These are phyloP conservation scores for Prunella strophiata DNA, from an alignment of 2,797 vertebrate genomes.

Conservation along the genomic window DNA sequence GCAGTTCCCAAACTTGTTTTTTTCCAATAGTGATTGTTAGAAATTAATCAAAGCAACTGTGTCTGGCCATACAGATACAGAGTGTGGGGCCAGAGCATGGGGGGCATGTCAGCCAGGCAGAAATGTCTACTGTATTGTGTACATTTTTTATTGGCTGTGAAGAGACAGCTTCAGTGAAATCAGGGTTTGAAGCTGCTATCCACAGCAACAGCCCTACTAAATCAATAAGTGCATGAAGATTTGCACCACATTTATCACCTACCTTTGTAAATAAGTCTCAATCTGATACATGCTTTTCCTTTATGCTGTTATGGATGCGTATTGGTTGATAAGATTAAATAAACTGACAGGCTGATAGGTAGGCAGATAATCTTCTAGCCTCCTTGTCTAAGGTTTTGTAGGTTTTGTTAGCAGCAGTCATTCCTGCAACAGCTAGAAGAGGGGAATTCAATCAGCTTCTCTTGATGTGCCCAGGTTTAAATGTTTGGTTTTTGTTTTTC, in stretches of 20 bases:
- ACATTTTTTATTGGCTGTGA: background rate
- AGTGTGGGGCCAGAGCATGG: rapidly evolving
- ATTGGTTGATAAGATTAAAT: constrained; percentile 38
- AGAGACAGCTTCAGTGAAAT: background rate
- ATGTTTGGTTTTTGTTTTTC: background rate
- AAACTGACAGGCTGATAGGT: constrained; percentile 35
- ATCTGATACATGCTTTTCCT: constrained; percentile 14
- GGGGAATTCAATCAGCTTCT: constrained; percentile 9
- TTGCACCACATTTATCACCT: background rate
- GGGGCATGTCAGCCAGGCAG: background rate
- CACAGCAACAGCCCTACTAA: background rate
- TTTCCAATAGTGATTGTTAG: background rate
- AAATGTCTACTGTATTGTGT: rapidly evolving
- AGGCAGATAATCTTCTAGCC: constrained; percentile 42
- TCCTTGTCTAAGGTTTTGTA: constrained; percentile 25
- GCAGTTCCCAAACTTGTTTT: background rate
- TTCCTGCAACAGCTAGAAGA: constrained; percentile 49
- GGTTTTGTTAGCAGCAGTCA: constrained; percentile 21
- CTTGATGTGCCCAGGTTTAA: background rate
- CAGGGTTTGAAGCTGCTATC: background rate
- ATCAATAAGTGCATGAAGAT: background rate
- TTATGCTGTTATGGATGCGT: constrained; percentile 4
- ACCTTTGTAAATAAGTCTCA: constrained; percentile 31
- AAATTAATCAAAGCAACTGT: background rate
- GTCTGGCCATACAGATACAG: rapidly evolving